phyloP scores from a whole-genome alignment of 2,113 vertebrate species.

The Sebastes schlegelii region DNA sequence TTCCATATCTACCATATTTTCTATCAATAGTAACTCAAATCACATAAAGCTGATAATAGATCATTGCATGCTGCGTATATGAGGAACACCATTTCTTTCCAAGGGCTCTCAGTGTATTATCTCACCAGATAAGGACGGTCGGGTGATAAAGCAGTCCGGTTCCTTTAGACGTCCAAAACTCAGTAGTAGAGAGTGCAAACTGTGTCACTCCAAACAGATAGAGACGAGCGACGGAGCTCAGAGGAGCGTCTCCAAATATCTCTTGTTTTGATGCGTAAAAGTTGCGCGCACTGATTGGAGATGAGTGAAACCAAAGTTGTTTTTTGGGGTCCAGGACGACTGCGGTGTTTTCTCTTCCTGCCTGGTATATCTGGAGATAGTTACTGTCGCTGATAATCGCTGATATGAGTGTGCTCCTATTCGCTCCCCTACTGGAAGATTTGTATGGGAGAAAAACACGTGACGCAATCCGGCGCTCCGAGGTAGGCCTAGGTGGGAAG shows the following conservation, averaged over 20 bases:
- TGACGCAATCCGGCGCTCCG: constrained; percentile 76
- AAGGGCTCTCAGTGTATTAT: constrained; percentile 79
- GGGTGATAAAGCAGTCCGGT: constrained; percentile 76
- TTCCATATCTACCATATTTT: constrained; percentile 63
- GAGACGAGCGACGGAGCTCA: background rate
- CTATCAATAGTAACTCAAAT: constrained; percentile 76
- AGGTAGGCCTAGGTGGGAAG: constrained; percentile 73
- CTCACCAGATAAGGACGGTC: constrained; percentile 85
- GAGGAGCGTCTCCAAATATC: constrained; percentile 21
- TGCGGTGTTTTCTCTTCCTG: constrained; percentile 17
- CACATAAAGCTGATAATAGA: constrained; percentile 74
- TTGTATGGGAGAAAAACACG: constrained; percentile 84
- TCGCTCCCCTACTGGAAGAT: constrained; percentile 73
- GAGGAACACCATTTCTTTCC: constrained; percentile 68
- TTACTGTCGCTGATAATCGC: constrained; percentile 78
- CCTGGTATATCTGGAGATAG: constrained; percentile 65
- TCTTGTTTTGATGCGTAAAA: constrained; percentile 33
- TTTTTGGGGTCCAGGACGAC: constrained; percentile 1
- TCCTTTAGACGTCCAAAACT: constrained; percentile 23
- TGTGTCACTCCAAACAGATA: constrained; percentile 8
- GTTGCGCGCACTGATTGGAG: constrained; percentile 11
- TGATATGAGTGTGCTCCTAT: constrained; percentile 80
- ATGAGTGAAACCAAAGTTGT: background rate
- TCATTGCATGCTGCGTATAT: constrained; percentile 14
- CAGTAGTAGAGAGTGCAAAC: constrained; percentile 30